phyloP scores from a whole-genome alignment of 2,113 vertebrate species.

The Ceratotherium simum region DNA sequence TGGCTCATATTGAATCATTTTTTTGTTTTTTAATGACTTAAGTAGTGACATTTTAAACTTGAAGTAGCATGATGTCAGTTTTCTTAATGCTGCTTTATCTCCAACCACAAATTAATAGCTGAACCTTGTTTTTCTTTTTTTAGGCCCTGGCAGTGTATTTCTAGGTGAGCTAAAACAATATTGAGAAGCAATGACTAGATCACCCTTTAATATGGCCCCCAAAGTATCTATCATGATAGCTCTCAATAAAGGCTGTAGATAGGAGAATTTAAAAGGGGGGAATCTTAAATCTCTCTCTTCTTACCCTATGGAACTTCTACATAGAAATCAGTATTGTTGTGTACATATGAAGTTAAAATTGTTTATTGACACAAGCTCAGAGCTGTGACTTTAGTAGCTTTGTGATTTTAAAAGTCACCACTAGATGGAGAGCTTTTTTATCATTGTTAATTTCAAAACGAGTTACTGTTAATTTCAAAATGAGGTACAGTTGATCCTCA shows the following conservation, averaged over 20 bases:
- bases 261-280: too few species aligned
- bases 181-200: background rate
- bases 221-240: background rate
- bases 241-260: background rate
- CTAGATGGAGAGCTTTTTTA: slow-evolving; percentile 58
- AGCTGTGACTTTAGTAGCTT: background rate
- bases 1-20: background rate
- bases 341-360: background rate
- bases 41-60: background rate
- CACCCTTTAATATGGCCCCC: background rate
- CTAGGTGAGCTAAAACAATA: background rate
- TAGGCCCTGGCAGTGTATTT: background rate
- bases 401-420: slow-evolving; percentile 57
- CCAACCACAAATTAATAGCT: background rate
- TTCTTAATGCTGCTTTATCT: background rate
- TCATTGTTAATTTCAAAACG: background rate
- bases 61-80: background rate
- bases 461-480: background rate
- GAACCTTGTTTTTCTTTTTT: background rate
- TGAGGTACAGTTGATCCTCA: background rate
- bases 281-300: background rate
- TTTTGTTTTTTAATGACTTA: background rate
- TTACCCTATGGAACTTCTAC: background rate
- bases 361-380: background rate
- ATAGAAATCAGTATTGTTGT: background rate